Conservation (phyloP, 2,113 vertebrate species). For the Rutilus rutilus region DNA sequence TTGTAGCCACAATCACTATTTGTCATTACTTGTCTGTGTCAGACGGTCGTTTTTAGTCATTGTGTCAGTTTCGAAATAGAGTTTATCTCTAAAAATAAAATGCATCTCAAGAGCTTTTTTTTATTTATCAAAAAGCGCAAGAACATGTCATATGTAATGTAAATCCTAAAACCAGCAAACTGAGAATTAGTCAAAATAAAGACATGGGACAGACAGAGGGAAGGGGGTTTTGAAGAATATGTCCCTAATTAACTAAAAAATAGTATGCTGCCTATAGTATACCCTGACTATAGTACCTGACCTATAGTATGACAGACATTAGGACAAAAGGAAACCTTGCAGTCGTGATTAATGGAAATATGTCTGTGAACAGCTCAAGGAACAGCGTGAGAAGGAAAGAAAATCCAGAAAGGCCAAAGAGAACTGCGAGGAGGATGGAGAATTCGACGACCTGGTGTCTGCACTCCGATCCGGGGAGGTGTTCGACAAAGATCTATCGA, state of each 20-base stretch:
- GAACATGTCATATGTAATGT: not conserved
- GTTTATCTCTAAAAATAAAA: not conserved
- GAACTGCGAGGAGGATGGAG: slow-evolving; percentile 80
- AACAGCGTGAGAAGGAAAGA: slow-evolving; percentile 85
- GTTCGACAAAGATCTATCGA: slow-evolving; percentile 88
- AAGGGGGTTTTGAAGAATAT: not conserved
- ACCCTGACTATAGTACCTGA: too few species aligned
- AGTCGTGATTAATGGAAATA: not conserved
- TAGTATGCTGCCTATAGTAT: not conserved
- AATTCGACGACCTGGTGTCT: slow-evolving; percentile 87
- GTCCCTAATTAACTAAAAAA: not conserved
- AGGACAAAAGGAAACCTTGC: not conserved
- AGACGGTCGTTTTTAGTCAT: not conserved
- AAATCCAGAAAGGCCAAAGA: slow-evolving; percentile 77
- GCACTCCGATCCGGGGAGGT: slow-evolving; percentile 86
- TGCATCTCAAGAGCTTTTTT: not conserved
- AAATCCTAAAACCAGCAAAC: not conserved
- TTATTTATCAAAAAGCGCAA: not conserved
- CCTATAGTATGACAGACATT: not conserved
- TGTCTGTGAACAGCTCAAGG: slow-evolving; percentile 78
- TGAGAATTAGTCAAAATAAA: not conserved
- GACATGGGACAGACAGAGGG: not conserved
- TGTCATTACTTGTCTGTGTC: not conserved
- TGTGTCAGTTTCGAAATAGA: not conserved
- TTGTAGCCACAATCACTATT: too few species aligned